Evolutionary conservation across 2,113 vertebrate species (phyloP).

Genomic region (Charina bottae): DNA sequence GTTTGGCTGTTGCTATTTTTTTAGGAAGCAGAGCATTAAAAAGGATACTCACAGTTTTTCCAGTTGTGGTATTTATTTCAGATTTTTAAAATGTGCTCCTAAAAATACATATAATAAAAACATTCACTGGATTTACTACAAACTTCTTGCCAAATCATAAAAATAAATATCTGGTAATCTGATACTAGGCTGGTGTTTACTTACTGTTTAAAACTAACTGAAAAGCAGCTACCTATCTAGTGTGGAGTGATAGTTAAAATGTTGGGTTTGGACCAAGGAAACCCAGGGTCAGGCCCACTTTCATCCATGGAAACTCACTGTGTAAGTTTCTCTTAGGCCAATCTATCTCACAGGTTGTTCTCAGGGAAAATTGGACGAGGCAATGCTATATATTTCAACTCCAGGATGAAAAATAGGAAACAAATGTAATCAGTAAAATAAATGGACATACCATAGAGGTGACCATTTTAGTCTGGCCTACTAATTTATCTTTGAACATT

Average conservation of each 20-base stretch:
- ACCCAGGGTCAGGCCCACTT: background rate
- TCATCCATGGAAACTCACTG: background rate
- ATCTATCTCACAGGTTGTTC: background rate
- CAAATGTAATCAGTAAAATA: background rate
- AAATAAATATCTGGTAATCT: slow-evolving; percentile 56
- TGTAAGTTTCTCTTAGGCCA: background rate
- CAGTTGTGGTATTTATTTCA: slow-evolving; percentile 51
- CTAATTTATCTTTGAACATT: background rate
- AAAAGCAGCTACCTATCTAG: background rate
- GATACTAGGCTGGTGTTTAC: background rate
- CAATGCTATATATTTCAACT: background rate
- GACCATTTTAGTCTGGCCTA: background rate
- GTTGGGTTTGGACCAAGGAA: background rate
- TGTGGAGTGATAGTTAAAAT: background rate
- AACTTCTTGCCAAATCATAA: slow-evolving; percentile 46
- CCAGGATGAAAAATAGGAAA: background rate
- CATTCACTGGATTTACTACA: slow-evolving; percentile 33
- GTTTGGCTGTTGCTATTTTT: background rate
- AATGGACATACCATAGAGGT: background rate
- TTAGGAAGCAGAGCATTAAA: slow-evolving; percentile 38
- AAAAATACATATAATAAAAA: slow-evolving; percentile 58
- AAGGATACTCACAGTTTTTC: slow-evolving; percentile 49
- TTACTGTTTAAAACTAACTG: background rate
- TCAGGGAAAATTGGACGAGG: background rate
- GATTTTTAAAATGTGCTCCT: slow-evolving; percentile 43